Base-by-base conservation (phyloP, 1,140 invertebrate genomes). In the Drosophila sproati region DNA sequence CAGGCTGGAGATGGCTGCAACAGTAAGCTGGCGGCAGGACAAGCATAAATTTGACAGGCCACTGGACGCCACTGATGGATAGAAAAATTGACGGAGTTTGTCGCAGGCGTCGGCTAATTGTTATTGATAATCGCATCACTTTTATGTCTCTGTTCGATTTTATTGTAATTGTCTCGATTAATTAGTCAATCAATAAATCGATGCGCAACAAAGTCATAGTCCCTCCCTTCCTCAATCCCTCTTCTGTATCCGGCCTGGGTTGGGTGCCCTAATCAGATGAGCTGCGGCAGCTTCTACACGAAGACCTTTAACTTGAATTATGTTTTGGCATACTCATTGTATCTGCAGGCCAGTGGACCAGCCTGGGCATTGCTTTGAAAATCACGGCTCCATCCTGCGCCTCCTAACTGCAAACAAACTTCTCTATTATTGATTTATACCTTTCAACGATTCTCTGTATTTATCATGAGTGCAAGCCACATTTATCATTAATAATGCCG, bases 401-500 rank as follows among this genome's bases (percentile, higher is more conserved):
- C 39, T 43, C n/a, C 80, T 89, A 89, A 88, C 85, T 80, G 85
- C 85, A 89, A 88, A 89, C 85, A 89, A 89, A 89, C 85, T 89
- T 89, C 85, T 89, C 80, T 89, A 89, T 89, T 89, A 89, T 89
- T 89, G 83, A 91, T 91, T 91, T 90, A 91, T 91, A 88, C 90
- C 87, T 91, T 91, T 91, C 90, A 91, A 89, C 90, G 87, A 88
- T 91, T 88, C 90, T 90, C 90, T 90, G 83, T 91, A 91, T 91
- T 91, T 91, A 91, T 91, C 90, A 91, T 85, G 82, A 83, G 82
- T 88, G 80, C 91, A 91, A 90, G 86, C 80, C 86, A 87, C 89
- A 91, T 91, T 91, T 91, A 90, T 91, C 90, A 91, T 91, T 91
- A 89, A 89, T 89, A 89, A 89, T 89, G 85, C 83, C 72, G 80